Evolutionary conservation across 2,888 invertebrate genomes (phyloP), one percentile per base, ranked within the genome.

Genomic region (Nowickia ferox): DNA sequence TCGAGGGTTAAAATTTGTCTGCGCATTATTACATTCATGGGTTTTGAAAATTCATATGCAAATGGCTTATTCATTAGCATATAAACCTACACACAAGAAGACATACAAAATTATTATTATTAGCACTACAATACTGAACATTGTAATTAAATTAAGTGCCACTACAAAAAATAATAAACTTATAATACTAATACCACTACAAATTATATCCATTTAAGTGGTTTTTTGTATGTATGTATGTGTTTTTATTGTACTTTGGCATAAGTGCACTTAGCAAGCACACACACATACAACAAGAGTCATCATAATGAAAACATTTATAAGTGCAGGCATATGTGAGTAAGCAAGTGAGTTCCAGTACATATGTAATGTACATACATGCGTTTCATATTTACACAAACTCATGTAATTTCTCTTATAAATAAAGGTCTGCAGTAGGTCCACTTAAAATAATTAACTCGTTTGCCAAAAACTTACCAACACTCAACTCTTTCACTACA

Each of bases 391-490:
- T 13, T n/a, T n/a, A 30, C 40, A 55, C 17, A 76, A 15, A 9
- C 10, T 30, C 17, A 6, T 46, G 17, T 2, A 3, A 13, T 59
- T 19, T 53, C 15, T 55, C 42, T 42, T 44, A 6, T 51, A 59
- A 66, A 59, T 66, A 57, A 72, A 51, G 55, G 40, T 19, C 57
- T 42, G 17, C 53, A 19, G 71, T 75, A 82, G 72, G 65, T 59
- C 66, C 86, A 86, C 79, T 86, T 86, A 76, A 79, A 86, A 83
- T 83, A 86, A 83, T 86, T 83, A 79, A 83, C 79, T 72, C 79
- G 69, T 86, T 86, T 87, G 78, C 85, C 75, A 74, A 84, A 85
- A 87, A 80, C 79, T 74, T 85, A 13, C 68, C 82, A 78, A 72
- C 78, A 69, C 69, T 82, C 75, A 66, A 78, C 74, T 69, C 68